These are phyloP conservation scores for Cataglyphis altisquamis DNA, from an alignment of 2,888 invertebrate species.

Conservation along the genomic window DNA sequence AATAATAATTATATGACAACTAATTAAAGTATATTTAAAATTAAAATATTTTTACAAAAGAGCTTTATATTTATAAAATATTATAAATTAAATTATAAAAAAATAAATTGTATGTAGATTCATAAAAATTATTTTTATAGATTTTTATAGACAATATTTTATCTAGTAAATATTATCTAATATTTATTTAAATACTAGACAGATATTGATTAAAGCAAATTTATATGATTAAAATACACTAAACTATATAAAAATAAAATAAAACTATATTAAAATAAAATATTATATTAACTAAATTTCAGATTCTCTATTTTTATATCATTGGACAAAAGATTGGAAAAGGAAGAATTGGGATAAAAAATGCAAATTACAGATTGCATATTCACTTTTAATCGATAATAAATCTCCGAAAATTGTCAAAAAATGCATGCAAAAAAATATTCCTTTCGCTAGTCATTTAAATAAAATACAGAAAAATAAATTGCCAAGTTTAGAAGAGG, in stretches of 20 bases:
- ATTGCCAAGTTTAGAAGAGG: slow-evolving; percentile 72
- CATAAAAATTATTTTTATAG: not conserved
- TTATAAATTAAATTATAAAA: slow-evolving; percentile 9
- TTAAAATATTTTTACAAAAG: not conserved
- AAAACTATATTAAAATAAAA: not conserved
- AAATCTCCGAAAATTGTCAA: slow-evolving; percentile 1
- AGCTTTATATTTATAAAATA: slow-evolving; percentile 1
- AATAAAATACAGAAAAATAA: not conserved
- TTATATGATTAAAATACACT: not conserved
- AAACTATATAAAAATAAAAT: not conserved
- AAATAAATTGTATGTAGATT: not conserved
- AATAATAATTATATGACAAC: slow-evolving; percentile 67
- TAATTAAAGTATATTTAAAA: slow-evolving; percentile 43
- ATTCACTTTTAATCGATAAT: slow-evolving; percentile 80
- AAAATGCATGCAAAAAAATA: not conserved
- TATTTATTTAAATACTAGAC: not conserved
- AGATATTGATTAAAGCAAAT: not conserved
- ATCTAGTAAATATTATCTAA: not conserved
- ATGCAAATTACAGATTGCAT: slow-evolving; percentile 89
- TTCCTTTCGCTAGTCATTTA: not conserved
- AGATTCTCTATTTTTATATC: slow-evolving; percentile 61
- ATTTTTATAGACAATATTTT: not conserved
- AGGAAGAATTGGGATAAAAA: slow-evolving; percentile 89
- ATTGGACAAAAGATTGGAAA: slow-evolving; percentile 70
- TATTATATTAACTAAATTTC: slow-evolving; percentile 31